Percentiles rank a stretch among this genome's conserved stretches.
phyloP scores from a whole-genome alignment of 2,113 vertebrate species.

The Leptodactylus fuscus region DNA sequence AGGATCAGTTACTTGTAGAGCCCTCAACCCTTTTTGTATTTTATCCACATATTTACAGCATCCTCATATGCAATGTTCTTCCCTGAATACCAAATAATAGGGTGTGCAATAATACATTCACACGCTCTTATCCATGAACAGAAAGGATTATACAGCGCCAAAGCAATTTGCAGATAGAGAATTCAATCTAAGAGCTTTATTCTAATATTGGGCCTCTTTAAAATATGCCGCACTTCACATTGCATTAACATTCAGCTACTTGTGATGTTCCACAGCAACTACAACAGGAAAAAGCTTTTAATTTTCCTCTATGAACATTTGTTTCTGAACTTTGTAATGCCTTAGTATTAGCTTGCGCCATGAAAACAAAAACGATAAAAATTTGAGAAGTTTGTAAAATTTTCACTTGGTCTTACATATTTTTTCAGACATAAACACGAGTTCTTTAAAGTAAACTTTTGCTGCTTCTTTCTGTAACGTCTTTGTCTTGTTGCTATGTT shows the following conservation, averaged over 20 bases:
- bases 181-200: slow-evolving; percentile 4
- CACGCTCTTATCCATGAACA: slow-evolving; percentile 8
- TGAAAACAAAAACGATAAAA: not conserved
- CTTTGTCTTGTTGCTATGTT: not conserved
- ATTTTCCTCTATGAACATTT: slow-evolving; percentile 2
- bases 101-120: not conserved
- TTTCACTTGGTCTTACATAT: not conserved
- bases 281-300: slow-evolving; percentile 45
- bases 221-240: slow-evolving; percentile 30
- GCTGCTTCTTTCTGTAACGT: too few relatives aligned
- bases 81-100: not conserved
- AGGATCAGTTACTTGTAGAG: not conserved
- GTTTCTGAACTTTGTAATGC: not conserved
- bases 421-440: not conserved
- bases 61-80: not conserved
- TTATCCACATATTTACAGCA: not conserved
- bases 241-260: slow-evolving; percentile 19
- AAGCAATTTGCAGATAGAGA: slow-evolving; percentile 26
- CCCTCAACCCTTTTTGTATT: not conserved
- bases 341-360: not conserved
- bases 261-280: slow-evolving; percentile 1
- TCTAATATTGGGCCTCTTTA: not conserved
- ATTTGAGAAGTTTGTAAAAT: not conserved
- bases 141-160: slow-evolving; percentile 21
- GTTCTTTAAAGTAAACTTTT: not conserved